Conservation (phyloP, 2,888 invertebrate species). For the Parascotia fuliginaria region DNA sequence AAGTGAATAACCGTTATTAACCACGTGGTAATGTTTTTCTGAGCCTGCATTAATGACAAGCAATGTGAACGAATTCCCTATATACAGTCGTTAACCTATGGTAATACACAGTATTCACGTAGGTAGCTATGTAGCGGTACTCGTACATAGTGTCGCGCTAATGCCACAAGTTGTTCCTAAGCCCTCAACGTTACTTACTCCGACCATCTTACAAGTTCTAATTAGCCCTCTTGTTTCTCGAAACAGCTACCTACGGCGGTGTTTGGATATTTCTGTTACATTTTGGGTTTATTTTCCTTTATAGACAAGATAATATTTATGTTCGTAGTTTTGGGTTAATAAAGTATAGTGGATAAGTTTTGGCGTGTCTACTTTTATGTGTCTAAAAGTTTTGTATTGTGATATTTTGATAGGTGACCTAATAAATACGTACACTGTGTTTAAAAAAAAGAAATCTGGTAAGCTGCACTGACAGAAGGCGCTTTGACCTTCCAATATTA, state of each 20-base stretch:
- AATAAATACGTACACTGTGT: too few relatives aligned
- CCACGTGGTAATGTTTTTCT: too few relatives aligned
- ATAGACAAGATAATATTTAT: background rate
- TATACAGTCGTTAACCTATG: slow-evolving; percentile 1
- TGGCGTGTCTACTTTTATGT: background rate
- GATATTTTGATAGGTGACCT: too few relatives aligned
- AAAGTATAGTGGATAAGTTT: background rate
- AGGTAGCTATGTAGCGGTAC: slow-evolving; percentile 19
- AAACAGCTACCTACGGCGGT: slow-evolving; percentile 49
- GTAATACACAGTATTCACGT: slow-evolving; percentile 11
- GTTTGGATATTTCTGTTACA: slow-evolving; percentile 41
- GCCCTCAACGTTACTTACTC: slow-evolving; percentile 56
- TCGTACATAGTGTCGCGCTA: slow-evolving; percentile 39
- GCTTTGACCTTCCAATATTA: too few relatives aligned
- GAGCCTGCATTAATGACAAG: too few relatives aligned
- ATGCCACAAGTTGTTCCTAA: slow-evolving; percentile 50
- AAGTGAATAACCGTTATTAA: too few relatives aligned
- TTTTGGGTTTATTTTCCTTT: slow-evolving; percentile 15
- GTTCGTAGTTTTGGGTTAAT: background rate
- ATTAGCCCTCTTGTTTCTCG: slow-evolving; percentile 59
- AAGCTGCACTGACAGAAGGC: too few relatives aligned
- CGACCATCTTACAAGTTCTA: slow-evolving; percentile 61
- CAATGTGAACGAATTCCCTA: background rate
- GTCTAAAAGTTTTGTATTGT: too few relatives aligned
- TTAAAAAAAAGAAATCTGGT: too few relatives aligned